Percentiles rank a stretch among this genome's conserved stretches.
phyloP scores from a whole-genome alignment of 53 echinoderm and acorn worm species.

The Holothuria scabra region DNA sequence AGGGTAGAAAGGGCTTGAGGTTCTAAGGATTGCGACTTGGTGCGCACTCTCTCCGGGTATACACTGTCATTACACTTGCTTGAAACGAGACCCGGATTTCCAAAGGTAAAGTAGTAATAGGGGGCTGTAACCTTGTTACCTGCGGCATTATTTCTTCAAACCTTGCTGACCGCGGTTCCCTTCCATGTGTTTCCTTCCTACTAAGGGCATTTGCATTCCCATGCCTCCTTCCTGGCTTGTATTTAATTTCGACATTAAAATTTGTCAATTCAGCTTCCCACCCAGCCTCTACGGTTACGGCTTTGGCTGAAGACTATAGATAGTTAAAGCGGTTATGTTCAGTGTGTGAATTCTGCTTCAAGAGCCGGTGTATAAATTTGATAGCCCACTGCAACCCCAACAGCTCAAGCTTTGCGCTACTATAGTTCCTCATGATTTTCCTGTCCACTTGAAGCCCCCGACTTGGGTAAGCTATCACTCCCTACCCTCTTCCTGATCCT shows the following conservation, averaged over 20 bases:
- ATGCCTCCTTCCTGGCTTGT: constrained; percentile 56
- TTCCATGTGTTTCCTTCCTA: constrained; percentile 31
- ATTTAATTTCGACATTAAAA: constrained; percentile 61
- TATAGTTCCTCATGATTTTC: constrained; percentile 61
- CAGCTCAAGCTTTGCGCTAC: constrained; percentile 58
- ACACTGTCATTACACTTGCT: neutral
- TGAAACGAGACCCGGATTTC: neutral
- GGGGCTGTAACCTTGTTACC: too few species aligned
- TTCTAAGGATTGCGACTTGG: neutral
- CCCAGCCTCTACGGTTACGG: constrained; percentile 54
- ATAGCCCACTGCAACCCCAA: neutral
- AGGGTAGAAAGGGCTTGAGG: constrained; percentile 18
- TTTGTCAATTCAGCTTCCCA: constrained; percentile 69
- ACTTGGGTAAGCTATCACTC: constrained; percentile 60
- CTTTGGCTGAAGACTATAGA: constrained; percentile 46
- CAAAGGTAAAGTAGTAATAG: neutral
- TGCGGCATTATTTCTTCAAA: neutral
- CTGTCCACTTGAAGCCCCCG: constrained; percentile 49
- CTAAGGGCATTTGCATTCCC: constrained; percentile 58
- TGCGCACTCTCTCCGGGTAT: neutral
- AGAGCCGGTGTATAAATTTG: constrained; percentile 52
- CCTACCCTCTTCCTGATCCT: constrained; percentile 44
- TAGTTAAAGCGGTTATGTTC: constrained; percentile 55
- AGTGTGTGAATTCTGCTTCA: constrained; percentile 43
- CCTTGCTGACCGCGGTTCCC: constrained; percentile 11